phyloP scores from a whole-genome alignment of 2,113 vertebrate species.

The Thryonomys swinderianus region DNA sequence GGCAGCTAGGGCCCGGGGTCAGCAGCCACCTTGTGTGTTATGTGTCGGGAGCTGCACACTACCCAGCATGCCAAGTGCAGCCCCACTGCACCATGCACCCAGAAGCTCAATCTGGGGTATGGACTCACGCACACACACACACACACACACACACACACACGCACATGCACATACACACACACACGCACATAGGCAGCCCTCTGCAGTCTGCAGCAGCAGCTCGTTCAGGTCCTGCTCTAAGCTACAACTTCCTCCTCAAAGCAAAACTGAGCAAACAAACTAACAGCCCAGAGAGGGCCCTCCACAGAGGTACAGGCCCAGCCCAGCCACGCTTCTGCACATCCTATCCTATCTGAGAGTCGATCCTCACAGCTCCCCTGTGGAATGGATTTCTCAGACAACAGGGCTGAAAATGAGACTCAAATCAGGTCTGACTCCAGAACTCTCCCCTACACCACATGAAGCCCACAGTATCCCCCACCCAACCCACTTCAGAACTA shows the following conservation, averaged over 20 bases:
- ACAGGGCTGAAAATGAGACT: not conserved
- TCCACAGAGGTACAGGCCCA: not conserved
- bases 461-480: not conserved
- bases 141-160: too few relatives aligned
- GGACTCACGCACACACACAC: too few relatives aligned
- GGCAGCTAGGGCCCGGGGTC: too few relatives aligned
- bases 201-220: not conserved
- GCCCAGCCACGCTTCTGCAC: not conserved
- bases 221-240: not conserved
- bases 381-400: not conserved
- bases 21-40: too few relatives aligned
- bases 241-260: not conserved
- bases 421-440: not conserved
- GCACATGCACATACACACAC: too few relatives aligned
- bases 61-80: too few relatives aligned
- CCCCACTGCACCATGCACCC: too few relatives aligned
- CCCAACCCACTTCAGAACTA: too few relatives aligned
- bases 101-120: too few relatives aligned
- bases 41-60: too few relatives aligned
- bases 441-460: too few relatives aligned
- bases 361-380: not conserved
- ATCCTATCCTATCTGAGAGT: not conserved
- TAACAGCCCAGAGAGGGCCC: not conserved
- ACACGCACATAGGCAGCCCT: fast-evolving
- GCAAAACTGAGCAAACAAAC: not conserved